These are phyloP conservation scores for Drosophila pseudoobscura DNA, from an alignment of 1,140 invertebrate species.

Conservation along the genomic window DNA sequence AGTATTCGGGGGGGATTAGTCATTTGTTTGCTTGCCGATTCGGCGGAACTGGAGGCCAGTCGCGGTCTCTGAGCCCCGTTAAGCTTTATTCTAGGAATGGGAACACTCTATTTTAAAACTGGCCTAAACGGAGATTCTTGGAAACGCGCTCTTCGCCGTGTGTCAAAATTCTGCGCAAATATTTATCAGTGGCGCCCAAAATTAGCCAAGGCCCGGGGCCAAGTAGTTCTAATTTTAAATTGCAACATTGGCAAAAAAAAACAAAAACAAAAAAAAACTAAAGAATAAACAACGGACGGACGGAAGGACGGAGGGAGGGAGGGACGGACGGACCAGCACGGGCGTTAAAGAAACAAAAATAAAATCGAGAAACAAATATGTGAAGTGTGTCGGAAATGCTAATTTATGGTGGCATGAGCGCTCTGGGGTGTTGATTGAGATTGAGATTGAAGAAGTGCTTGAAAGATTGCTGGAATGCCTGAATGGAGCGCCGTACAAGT, in stretches of 20 bases:
- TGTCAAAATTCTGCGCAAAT: conserved; percentile 61
- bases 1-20: no score
- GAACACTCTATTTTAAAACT: background rate
- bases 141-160: conserved; percentile 25
- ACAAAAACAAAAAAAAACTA: background rate
- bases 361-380: conserved; percentile 32
- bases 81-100: conserved; percentile 15
- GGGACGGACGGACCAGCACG: conserved; percentile 1
- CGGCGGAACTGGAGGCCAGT: no score
- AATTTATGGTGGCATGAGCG: conserved; percentile 37
- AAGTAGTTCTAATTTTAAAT: conserved; percentile 60
- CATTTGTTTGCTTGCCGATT: no score
- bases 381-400: conserved; percentile 61
- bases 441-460: background rate
- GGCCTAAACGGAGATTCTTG: conserved; percentile 2
- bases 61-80: background rate
- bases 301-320: background rate
- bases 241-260: conserved; percentile 54
- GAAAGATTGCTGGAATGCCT: conserved; percentile 1
- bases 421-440: conserved; percentile 22
- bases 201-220: conserved; percentile 9
- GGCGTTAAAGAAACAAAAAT: conserved; percentile 25
- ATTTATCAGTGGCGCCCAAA: conserved; percentile 58
- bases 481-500: background rate
- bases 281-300: conserved; percentile 33